These are phyloP conservation scores for Atlantisia rogersi DNA, from an alignment of 2,113 vertebrate species.

Conservation along the genomic window DNA sequence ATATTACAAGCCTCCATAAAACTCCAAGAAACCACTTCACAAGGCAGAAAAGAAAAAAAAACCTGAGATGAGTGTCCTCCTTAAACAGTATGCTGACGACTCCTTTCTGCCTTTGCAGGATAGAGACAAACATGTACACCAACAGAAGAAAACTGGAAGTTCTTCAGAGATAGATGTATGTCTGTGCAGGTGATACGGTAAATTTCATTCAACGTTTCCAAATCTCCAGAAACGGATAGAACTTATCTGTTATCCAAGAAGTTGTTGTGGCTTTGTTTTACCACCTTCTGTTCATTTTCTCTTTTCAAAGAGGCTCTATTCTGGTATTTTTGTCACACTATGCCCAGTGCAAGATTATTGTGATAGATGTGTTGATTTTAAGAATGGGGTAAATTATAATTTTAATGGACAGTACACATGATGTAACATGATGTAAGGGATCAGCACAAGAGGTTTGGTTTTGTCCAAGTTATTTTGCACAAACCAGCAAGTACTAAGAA, in stretches of 20 bases:
- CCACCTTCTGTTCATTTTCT: not conserved
- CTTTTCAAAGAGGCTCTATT: not conserved
- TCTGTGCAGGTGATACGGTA: not conserved
- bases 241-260: not conserved
- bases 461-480: not conserved
- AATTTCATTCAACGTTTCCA: not conserved
- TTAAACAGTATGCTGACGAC: not conserved
- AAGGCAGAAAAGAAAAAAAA: not conserved
- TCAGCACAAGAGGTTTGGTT: not conserved
- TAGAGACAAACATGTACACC: not conserved
- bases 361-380: not conserved
- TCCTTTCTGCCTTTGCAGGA: not conserved
- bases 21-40: not conserved
- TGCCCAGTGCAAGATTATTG: not conserved
- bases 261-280: not conserved
- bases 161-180: not conserved
- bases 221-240: not conserved
- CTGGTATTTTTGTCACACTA: not conserved
- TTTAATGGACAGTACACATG: not conserved
- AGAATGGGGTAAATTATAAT: not conserved
- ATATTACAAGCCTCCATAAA: not conserved
- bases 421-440: not conserved
- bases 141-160: not conserved
- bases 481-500: not conserved
- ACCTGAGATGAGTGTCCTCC: not conserved